A percentile compares a stretch with the other conserved stretches of the same genome.
Conservation (phyloP, 1,140 invertebrate species). For the Sogatella furcifera region DNA sequence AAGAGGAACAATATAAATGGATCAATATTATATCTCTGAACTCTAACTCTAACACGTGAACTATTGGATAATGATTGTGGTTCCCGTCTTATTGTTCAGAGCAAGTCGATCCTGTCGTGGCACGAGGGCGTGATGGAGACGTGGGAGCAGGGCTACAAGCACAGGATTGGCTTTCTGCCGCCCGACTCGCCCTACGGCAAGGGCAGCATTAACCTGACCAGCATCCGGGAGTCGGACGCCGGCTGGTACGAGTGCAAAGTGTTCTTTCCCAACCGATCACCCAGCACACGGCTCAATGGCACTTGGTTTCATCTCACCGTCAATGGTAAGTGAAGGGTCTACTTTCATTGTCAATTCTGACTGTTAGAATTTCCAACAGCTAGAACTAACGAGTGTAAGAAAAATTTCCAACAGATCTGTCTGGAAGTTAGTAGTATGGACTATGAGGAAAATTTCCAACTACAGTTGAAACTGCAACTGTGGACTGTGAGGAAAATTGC, state of each 20-base stretch:
- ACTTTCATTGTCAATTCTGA: no score
- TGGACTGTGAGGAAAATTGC: no score
- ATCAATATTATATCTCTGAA: no score
- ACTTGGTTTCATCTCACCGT: conserved; percentile 80
- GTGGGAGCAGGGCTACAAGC: conserved; percentile 57
- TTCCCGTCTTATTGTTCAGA: conserved; percentile 51
- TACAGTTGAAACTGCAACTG: no score
- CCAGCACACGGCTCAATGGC: conserved; percentile 69
- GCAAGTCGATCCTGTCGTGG: conserved; percentile 63
- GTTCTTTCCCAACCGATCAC: conserved; percentile 77
- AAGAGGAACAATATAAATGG: no score
- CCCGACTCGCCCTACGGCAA: conserved; percentile 44
- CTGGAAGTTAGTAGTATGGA: no score
- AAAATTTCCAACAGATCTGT: no score
- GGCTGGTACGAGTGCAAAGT: conserved; percentile 88
- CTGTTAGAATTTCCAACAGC: no score
- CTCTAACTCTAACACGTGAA: no score
- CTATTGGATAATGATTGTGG: no score
- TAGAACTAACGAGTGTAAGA: no score
- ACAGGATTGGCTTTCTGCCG: conserved; percentile 47
- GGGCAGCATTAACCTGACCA: conserved; percentile 81
- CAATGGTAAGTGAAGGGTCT: conserved; percentile 57
- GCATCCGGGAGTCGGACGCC: conserved; percentile 75
- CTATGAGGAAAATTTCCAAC: no score
- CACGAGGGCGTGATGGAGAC: conserved; percentile 58